Base-by-base conservation (phyloP, 2,797 vertebrate species). In the Taeniopygia guttata region DNA sequence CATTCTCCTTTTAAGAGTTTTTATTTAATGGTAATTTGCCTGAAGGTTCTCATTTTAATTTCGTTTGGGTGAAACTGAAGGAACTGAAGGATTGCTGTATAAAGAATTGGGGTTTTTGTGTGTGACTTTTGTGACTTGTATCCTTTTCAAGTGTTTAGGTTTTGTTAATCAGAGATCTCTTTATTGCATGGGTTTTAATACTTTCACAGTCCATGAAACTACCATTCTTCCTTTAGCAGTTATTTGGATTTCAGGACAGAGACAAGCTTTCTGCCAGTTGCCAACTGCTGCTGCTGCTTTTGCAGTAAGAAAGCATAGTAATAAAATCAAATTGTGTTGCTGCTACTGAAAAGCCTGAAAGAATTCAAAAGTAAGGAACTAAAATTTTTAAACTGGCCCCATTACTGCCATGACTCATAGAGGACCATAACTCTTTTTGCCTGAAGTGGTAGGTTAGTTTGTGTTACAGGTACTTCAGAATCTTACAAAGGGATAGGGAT, bases 11-110 rank as follows among this genome's bases (percentile, higher is more conserved):
- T 94, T 92, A 95, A 96, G 86, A 95, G 92, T 73, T 94, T 97
- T 97, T 32, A 0, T 93, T 96, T 94, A 94, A 94, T 94, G 89
- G 54, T 64, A 80, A 38, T 70, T 91, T 91, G 96, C 94, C 97
- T 94, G 78, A 96, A 96, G 94, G 67, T 73, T 95, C 91, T 96
- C 76, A 78, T 97, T 96, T 96, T 94, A 95, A 96, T 97, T 97
- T 94, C 54, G 59, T 93, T 96, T 95, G 87, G 67, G 58, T 88
- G 87, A 96, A 91, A 94, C 72, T 45, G 51, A 67, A 54, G 32
- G 67, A 94, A 94, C 49, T 25, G 83, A 84, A 83, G 78, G 73
- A 70, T 34, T 89, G 43, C 48, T 58, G 4, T 86, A 62, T 60
- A 89, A 94, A 92, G 74, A 87, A 83, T 11, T 55, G 45, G 34